Evolutionary conservation across 2,113 vertebrate genomes (phyloP).

Genomic region (Cyrtonyx montezumae): DNA sequence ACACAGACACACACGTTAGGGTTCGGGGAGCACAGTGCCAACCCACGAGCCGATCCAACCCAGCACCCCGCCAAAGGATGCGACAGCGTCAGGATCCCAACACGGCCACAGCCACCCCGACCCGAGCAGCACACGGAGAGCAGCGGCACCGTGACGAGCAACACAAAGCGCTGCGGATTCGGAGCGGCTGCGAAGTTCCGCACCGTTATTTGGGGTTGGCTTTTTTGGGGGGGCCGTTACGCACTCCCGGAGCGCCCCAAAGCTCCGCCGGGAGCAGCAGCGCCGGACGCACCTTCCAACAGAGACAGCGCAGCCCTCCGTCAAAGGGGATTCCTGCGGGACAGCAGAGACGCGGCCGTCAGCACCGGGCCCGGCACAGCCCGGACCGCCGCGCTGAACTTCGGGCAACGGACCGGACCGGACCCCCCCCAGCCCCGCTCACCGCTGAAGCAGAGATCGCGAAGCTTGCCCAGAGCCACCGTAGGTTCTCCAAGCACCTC

Average conservation of each 20-base stretch:
- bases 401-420: too few relatives aligned
- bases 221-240: fast-evolving
- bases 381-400: too few relatives aligned
- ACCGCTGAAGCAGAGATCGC: background rate
- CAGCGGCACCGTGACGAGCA: too few relatives aligned
- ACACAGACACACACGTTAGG: background rate
- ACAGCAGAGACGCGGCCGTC: constrained; percentile 55
- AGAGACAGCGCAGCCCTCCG: constrained; percentile 92
- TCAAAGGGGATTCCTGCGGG: constrained; percentile 94
- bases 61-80: background rate
- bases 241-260: background rate
- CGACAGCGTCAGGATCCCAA: too few relatives aligned
- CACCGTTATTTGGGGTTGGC: background rate
- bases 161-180: background rate
- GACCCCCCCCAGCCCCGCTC: background rate
- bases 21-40: background rate
- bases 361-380: background rate
- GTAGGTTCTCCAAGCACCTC: background rate
- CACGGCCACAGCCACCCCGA: too few relatives aligned
- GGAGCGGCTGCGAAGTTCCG: background rate
- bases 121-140: too few relatives aligned
- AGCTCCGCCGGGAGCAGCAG: background rate
- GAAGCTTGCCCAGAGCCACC: background rate
- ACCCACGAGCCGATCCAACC: background rate
- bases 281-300: constrained; percentile 92